These are phyloP conservation scores for Falco peregrinus DNA, from an alignment of 2,797 vertebrate species.

Conservation along the genomic window DNA sequence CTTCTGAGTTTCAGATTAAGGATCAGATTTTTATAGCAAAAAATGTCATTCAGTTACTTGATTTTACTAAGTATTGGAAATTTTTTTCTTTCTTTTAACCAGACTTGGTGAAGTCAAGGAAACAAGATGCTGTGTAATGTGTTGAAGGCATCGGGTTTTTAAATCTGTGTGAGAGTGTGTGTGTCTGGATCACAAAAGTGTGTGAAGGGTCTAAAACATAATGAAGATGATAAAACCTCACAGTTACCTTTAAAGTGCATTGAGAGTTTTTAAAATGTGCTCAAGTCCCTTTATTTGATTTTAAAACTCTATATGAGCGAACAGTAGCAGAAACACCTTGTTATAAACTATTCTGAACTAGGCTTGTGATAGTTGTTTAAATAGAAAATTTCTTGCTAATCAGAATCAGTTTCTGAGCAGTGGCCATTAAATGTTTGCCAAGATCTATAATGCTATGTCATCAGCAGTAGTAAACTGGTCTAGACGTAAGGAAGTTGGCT, in stretches of 20 bases:
- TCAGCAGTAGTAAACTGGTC: slow-evolving; percentile 33
- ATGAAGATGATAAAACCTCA: background rate
- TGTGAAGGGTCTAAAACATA: background rate
- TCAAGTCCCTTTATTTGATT: background rate
- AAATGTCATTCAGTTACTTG: slow-evolving; percentile 21
- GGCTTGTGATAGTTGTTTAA: background rate
- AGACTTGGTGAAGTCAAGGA: slow-evolving; percentile 46
- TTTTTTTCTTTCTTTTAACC: slow-evolving; percentile 2
- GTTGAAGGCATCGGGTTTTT: slow-evolving; percentile 61
- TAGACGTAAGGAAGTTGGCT: slow-evolving; percentile 41
- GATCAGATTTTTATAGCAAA: slow-evolving; percentile 59
- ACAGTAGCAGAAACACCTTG: background rate
- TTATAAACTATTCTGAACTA: background rate
- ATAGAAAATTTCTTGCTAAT: slow-evolving; percentile 28
- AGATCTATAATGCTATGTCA: slow-evolving; percentile 21
- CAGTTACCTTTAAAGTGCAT: background rate
- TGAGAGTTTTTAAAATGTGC: background rate
- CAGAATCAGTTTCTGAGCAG: slow-evolving; percentile 9
- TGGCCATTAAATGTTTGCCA: slow-evolving; percentile 25
- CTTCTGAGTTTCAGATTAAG: slow-evolving; percentile 17
- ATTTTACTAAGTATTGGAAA: slow-evolving; percentile 45
- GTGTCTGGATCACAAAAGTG: background rate
- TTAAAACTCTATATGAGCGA: background rate
- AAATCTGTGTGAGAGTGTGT: slow-evolving; percentile 17
- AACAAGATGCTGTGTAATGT: slow-evolving; percentile 32